Conservation (phyloP, 1,140 invertebrate species). For the Danaus melanippus region DNA sequence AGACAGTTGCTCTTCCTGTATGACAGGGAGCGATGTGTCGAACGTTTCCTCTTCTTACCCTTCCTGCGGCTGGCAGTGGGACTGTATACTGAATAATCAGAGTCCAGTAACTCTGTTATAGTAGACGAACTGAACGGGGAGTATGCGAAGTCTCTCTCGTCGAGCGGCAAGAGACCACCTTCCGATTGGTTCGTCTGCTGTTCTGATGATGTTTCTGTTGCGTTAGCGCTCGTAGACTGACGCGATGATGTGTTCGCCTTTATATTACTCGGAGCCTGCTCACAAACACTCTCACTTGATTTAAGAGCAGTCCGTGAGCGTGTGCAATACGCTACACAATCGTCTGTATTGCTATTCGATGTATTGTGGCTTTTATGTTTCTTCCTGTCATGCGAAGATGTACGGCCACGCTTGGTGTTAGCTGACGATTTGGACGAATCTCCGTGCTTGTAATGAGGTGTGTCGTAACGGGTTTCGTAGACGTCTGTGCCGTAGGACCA, state of each 20-base stretch:
- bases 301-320: conserved; percentile 67
- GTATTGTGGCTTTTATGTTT: conserved; percentile 48
- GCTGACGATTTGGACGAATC: conserved; percentile 38
- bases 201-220: conserved; percentile 35
- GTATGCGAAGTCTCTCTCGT: conserved; percentile 68
- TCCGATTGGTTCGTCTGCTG: conserved; percentile 37
- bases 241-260: conserved; percentile 31
- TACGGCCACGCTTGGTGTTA: conserved; percentile 44
- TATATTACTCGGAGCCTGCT: conserved; percentile 40
- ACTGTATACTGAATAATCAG: conserved; percentile 69
- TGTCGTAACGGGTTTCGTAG: conserved; percentile 64
- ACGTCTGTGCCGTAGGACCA: conserved; percentile 67
- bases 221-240: conserved; percentile 29
- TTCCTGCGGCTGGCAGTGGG: conserved; percentile 54
- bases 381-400: conserved; percentile 60
- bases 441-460: conserved; percentile 43
- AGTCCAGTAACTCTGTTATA: conserved; percentile 64
- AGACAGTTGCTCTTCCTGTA: conserved; percentile 50
- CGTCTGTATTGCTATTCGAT: conserved; percentile 40
- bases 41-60: conserved; percentile 63
- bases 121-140: conserved; percentile 70
- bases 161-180: conserved; percentile 62
- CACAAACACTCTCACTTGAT: conserved; percentile 60
- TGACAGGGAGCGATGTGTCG: conserved; percentile 54
- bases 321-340: conserved; percentile 63